Percentiles rank a stretch among this genome's conserved stretches.
phyloP scores from a whole-genome alignment of 1,140 invertebrate species.

The Schlechtendalia chinensis region DNA sequence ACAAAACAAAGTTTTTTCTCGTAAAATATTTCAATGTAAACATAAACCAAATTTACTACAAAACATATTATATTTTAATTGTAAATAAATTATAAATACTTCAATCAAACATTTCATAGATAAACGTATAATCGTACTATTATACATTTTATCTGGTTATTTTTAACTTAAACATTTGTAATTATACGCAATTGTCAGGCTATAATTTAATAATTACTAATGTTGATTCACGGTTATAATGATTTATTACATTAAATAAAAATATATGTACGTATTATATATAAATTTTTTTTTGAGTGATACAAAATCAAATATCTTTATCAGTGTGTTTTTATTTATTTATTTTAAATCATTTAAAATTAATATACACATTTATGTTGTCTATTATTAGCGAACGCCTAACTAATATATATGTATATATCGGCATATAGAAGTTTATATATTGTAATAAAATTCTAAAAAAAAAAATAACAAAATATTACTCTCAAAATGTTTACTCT shows the following conservation, averaged over 20 bases:
- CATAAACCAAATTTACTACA: neutral
- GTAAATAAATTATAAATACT: neutral
- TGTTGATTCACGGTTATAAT: neutral
- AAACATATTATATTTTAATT: neutral
- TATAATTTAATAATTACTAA: constrained; percentile 5
- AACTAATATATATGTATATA: too few relatives aligned
- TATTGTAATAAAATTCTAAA: too few relatives aligned
- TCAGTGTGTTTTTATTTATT: too few relatives aligned
- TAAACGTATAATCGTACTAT: neutral
- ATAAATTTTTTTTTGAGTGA: neutral
- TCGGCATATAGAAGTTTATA: too few relatives aligned
- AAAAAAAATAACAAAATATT: too few relatives aligned
- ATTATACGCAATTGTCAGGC: neutral
- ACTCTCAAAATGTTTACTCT: neutral
- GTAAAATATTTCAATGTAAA: neutral
- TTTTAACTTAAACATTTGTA: neutral
- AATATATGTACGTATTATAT: neutral
- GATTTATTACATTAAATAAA: neutral
- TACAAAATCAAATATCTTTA: neutral
- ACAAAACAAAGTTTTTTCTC: neutral
- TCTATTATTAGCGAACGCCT: too few relatives aligned
- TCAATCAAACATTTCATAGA: neutral
- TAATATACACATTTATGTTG: too few relatives aligned
- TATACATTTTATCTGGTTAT: neutral
- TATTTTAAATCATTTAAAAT: too few relatives aligned